Base-by-base conservation (phyloP, 1,140 invertebrate species). In the Pararge aegeria region DNA sequence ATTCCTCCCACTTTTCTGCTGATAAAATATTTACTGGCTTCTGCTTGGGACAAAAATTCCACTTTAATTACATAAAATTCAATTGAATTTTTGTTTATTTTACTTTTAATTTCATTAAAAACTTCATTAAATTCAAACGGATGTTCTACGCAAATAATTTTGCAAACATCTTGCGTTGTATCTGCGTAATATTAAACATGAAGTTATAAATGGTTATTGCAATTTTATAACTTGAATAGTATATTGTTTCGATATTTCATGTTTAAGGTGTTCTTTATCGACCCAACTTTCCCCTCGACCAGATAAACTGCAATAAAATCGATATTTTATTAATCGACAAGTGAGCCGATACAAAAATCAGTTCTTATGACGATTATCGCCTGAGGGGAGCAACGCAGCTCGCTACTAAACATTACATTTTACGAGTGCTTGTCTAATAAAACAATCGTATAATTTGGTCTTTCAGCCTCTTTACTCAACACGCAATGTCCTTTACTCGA, bases 391-490 rank as follows among this genome's bases (percentile, higher is more conserved):
- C 53, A 38, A 48, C 30, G 51, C 46, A 42, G 38, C 30, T 38
- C 50, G 51, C 66, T 61, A 80, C 66, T 81, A 80, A 83, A 74
- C 48, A 46, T 55, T 60, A 44, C 48, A 69, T 52, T 86, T 88
- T 85, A 88, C 66, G 76, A 70, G 60, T 50, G 61, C 74, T 78
- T 84, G 76, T 75, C 71, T 83, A 81, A 84, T 85, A 86, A 83
- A 84, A 88, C 68, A 82, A 84, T 83, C 70, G 66, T 70, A 75
- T 81, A 75, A 70, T 75, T 79, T 60, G 60, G 59, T 66, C 63
- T 72, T 69, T 51, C 64, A 62, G 53, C 37, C 40, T 52, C 52
- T 65, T 65, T 56, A 52, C 44, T 60, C 50, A 40, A 48, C 38
- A 44, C 21, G 44, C n/a, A 56, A 49, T 49, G 55, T 38, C 30